Conservation (phyloP, 2,888 invertebrate genomes). For the Zygogramma bicolorata region DNA sequence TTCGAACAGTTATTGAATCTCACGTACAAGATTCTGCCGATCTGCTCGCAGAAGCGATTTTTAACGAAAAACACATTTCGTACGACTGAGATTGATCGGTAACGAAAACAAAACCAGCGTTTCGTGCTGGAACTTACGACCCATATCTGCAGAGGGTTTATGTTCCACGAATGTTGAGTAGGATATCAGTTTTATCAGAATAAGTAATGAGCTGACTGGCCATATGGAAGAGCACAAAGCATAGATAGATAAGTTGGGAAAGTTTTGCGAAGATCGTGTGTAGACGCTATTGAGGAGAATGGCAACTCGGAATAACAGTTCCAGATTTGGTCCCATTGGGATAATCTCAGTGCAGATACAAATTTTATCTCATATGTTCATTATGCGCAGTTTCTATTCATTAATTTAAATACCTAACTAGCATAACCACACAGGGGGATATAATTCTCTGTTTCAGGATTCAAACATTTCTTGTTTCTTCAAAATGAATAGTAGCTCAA, state of each 20-base stretch:
- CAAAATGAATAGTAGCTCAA: too few species aligned
- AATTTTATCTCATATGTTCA: neutral
- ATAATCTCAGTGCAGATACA: neutral
- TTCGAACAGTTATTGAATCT: conserved; percentile 27
- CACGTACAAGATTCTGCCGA: conserved; percentile 9
- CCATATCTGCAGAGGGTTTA: conserved; percentile 4
- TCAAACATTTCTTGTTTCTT: too few species aligned
- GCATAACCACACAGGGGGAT: too few species aligned
- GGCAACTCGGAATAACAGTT: neutral
- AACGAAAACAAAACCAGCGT: neutral
- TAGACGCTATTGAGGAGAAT: neutral
- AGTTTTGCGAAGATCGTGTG: neutral
- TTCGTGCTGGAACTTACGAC: neutral
- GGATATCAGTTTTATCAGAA: neutral
- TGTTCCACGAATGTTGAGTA: conserved; percentile 6
- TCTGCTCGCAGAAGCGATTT: conserved; percentile 23
- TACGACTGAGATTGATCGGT: conserved; percentile 8
- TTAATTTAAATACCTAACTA: too few species aligned
- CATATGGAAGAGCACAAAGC: neutral
- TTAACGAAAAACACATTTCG: conserved; percentile 8
- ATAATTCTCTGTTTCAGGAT: too few species aligned
- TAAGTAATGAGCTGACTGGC: neutral
- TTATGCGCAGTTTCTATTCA: too few species aligned
- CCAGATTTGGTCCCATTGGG: neutral
- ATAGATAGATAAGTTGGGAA: too few species aligned